Conservation (phyloP, 2,888 invertebrate genomes). For the Megaustenia siamemsis region DNA sequence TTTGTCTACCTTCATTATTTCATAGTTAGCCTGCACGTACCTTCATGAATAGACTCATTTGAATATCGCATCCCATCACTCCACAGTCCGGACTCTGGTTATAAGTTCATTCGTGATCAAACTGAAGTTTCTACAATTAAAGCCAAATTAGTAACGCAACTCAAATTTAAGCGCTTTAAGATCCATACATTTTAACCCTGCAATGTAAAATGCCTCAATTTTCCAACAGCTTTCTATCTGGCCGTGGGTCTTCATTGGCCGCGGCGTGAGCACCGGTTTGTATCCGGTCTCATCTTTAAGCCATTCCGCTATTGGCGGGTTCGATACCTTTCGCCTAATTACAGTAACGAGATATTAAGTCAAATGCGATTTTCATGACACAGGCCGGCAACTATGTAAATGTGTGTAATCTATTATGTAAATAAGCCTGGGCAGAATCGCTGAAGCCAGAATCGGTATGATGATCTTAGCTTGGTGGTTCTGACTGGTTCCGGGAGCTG, state of each 20-base stretch:
- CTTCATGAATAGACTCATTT: conserved; percentile 20
- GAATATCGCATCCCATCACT: conserved; percentile 7
- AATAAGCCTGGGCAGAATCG: conserved; percentile 24
- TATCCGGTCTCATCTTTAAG: conserved; percentile 4
- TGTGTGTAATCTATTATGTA: conserved; percentile 26
- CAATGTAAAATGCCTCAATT: conserved; percentile 16
- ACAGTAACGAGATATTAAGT: conserved; percentile 28
- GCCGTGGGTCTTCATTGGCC: neutral
- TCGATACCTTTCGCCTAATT: conserved; percentile 37
- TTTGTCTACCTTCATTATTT: neutral
- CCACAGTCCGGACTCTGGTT: neutral
- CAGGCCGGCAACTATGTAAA: conserved; percentile 24
- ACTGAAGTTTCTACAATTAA: conserved; percentile 3
- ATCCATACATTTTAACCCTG: neutral
- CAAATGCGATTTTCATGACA: conserved; percentile 34
- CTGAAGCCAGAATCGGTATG: neutral
- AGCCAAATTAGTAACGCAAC: conserved; percentile 5
- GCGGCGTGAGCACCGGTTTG: neutral
- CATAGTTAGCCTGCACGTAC: neutral
- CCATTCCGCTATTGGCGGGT: neutral
- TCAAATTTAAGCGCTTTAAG: conserved; percentile 20
- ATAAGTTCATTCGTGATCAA: neutral
- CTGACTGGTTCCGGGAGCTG: neutral
- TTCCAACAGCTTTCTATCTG: neutral
- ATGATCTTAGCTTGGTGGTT: neutral